phyloP scores from a whole-genome alignment of 2,888 invertebrate genomes.

The Muscina levida region DNA sequence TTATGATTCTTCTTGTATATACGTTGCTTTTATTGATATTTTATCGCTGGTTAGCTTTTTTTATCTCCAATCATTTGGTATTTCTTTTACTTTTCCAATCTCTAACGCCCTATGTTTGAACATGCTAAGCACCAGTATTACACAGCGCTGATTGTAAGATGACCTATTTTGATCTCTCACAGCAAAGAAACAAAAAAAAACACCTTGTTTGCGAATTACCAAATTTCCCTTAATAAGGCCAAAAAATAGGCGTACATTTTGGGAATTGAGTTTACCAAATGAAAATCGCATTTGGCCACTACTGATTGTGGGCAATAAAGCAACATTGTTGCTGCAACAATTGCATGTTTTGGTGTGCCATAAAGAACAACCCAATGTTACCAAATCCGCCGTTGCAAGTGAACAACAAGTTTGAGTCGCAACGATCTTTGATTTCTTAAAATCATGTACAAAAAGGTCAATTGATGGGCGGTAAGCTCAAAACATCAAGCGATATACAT shows the following conservation, averaged over 20 bases:
- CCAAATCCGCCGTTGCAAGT: background rate
- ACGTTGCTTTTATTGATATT: too few relatives aligned
- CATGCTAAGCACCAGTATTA: background rate
- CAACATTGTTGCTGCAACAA: constrained; percentile 54
- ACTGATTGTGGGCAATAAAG: constrained; percentile 28
- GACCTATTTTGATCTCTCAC: constrained; percentile 39
- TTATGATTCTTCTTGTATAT: too few relatives aligned
- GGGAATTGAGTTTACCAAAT: constrained; percentile 54
- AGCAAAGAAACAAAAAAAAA: background rate
- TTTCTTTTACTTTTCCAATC: too few relatives aligned
- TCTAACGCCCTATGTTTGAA: too few relatives aligned
- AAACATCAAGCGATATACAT: too few relatives aligned
- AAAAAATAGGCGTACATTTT: constrained; percentile 44
- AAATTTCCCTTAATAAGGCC: too few relatives aligned
- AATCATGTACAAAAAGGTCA: background rate
- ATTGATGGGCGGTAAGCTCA: background rate
- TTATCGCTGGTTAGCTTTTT: too few relatives aligned
- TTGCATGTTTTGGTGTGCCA: constrained; percentile 33
- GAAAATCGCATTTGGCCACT: constrained; percentile 44
- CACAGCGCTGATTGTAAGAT: constrained; percentile 31
- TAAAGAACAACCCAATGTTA: background rate
- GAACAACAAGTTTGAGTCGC: background rate
- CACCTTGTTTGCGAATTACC: too few relatives aligned
- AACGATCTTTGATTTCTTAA: too few relatives aligned
- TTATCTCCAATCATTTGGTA: too few relatives aligned